These are phyloP conservation scores for Leptura quadrifasciata DNA, from an alignment of 2,888 invertebrate species.

Conservation along the genomic window DNA sequence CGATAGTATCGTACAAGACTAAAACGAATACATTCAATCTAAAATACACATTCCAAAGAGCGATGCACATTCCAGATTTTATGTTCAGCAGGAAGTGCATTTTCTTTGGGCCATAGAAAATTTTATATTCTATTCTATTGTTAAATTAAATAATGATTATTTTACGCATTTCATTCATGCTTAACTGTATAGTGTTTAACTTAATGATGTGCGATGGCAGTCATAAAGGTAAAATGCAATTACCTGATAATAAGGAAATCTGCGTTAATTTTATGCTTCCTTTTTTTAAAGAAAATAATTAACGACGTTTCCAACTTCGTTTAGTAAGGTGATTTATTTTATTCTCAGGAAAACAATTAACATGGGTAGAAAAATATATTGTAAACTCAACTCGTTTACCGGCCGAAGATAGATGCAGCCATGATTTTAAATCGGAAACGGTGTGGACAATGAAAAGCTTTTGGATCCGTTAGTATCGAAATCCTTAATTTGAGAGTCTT, in stretches of 20 bases:
- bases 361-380: too few species aligned
- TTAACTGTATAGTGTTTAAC: neutral
- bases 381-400: too few species aligned
- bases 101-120: neutral
- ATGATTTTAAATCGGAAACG: too few species aligned
- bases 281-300: neutral
- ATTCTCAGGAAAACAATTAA: neutral
- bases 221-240: conserved; percentile 12
- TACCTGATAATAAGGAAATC: conserved; percentile 10
- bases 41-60: neutral
- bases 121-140: conserved; percentile 14
- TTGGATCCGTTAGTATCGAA: too few species aligned
- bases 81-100: conserved; percentile 26
- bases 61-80: conserved; percentile 28
- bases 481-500: too few species aligned
- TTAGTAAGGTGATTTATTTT: neutral
- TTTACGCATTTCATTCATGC: neutral
- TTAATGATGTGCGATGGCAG: conserved; percentile 16
- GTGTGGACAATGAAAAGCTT: too few species aligned
- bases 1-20: neutral
- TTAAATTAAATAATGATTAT: conserved; percentile 6
- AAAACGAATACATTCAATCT: conserved; percentile 23
- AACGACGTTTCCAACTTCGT: neutral
- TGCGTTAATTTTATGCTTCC: neutral
- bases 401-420: too few species aligned